Base-by-base conservation (phyloP, 2,797 vertebrate genomes). In the Urocyon cinereoargenteus region DNA sequence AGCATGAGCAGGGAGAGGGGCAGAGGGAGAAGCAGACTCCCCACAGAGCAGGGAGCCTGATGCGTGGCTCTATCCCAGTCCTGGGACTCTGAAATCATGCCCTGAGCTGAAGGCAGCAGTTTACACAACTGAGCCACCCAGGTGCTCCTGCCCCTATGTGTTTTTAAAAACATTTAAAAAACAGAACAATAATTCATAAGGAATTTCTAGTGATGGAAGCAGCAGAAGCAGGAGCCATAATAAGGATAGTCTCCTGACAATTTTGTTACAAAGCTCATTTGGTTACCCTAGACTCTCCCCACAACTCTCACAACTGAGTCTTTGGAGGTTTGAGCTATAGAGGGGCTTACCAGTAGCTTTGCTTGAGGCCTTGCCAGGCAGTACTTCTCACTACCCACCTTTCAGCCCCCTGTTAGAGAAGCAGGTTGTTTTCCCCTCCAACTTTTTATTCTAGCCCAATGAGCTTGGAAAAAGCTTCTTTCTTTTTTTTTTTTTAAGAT, bases 301-400 rank as follows among this genome's bases (percentile, higher is more conserved):
- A 8, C 21, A 64, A 13, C 18, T 22, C 18, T 87, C 28, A 22
- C 75, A 55, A 16, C 14, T 12, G 26, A 34, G 40, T 79, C 31
- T 26, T 3, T 77, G 18, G 5, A 28, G 6, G 6, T 84, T n/a
- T 11, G 0, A 49, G 16, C 3, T 7, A 0, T 12, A 1, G 2
- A 11, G 31, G 16, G 8, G 70, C 62, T 36, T 4, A 1, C 1
- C 1, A 7, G 26, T 7, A 70, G 26, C 2, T 49, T 75, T 51
- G 16, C 10, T n/a, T 10, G 10, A 14, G 73, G 2, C 14, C 13
- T 15, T 49, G 70, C 62, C 2, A 16, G 49, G 49, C 8, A 83
- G 8, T 45, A n/a, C 8, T 12, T 75, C 7, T 36, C 13, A 22
- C 7, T 19, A 16, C 21, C 3, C 21, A 16, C 16, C 53, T 36